Percentiles rank a stretch among this genome's conserved stretches.
phyloP scores from a whole-genome alignment of 2,113 vertebrate genomes.

The Brachionichthys hirsutus region DNA sequence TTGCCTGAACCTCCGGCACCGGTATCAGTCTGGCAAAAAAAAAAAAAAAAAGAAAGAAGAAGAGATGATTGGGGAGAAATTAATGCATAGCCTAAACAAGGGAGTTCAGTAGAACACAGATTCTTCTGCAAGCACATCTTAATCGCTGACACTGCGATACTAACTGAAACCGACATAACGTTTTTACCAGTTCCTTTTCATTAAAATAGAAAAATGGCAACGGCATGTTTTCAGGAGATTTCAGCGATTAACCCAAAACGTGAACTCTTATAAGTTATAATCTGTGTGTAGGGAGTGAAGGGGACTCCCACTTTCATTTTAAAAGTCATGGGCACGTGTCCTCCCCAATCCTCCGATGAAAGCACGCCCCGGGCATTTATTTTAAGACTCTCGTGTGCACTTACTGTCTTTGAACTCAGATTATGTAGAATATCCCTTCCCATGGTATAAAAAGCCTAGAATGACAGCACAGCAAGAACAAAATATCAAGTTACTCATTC shows the following conservation, averaged over 20 bases:
- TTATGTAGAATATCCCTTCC: constrained; percentile 96
- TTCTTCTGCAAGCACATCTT: too few relatives aligned
- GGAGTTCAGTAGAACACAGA: too few relatives aligned
- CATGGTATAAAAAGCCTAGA: constrained; percentile 93
- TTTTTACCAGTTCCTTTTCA: constrained; percentile 1
- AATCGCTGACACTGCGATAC: too few relatives aligned
- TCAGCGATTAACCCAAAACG: background rate
- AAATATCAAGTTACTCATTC: background rate
- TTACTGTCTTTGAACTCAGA: constrained; percentile 97
- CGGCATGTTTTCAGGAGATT: background rate
- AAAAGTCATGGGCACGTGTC: background rate
- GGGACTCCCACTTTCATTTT: background rate
- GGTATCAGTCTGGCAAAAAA: constrained; percentile 83
- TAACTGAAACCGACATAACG: background rate
- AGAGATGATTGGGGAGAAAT: background rate
- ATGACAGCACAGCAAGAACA: constrained; percentile 9
- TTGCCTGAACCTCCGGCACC: constrained; percentile 83
- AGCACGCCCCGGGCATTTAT: background rate
- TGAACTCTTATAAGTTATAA: background rate
- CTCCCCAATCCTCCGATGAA: background rate
- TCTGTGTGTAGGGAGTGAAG: background rate
- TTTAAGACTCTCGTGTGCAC: constrained; percentile 34
- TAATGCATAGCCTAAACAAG: background rate
- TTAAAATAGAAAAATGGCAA: background rate
- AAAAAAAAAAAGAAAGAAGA: constrained; percentile 11